Base-by-base conservation (phyloP, 2,113 vertebrate genomes). In the Pimephales promelas region DNA sequence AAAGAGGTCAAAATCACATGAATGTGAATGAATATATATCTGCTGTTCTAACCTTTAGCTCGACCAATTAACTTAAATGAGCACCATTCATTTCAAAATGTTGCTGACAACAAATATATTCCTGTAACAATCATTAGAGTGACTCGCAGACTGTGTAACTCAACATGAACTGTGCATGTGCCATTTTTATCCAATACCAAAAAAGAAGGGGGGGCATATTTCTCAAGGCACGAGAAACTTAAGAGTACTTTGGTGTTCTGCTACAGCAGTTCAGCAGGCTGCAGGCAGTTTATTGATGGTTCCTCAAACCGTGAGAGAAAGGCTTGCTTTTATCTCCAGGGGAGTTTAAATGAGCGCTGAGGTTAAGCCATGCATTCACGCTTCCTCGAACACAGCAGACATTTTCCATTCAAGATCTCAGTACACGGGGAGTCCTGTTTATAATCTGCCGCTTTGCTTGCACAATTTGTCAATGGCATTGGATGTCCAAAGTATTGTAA, bases 371-470 rank as follows among this genome's bases (percentile, higher is more conserved):
- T 61, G n/a, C 34, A 24, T 71, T 83, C 28, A 43, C 26, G 71
- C 61, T 31, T 43, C 22, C 47, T 40, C 28, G 22, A 74, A 66
- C 62, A 36, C 40, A 45, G 26, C 4, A 5, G 36, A 72, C 80
- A 49, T 54, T 68, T 80, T 76, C 80, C 43, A 85, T 70, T 75
- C 59, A 54, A 57, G 26, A 68, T 64, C 68, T 14, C 57, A 85
- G 83, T 57, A 72, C 74, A 83, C 59, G 52, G 59, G 71, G 68
- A 56, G 81, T 70, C 81, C 72, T 83, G 76, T 83, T 87, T 85
- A 85, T 76, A 68, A 52, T 56, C 72, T 61, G 73, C 59, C 24
- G 49, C 70, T 82, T 84, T 82, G 79, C 79, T 84, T 82, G 71
- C 78, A 82, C 74, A 80, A 64, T 78, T 83, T 52, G 78, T 80